These are phyloP conservation scores for Aurelia coerulea DNA, from an alignment of 30 jellyfish, hydroid and myxozoan species.

Conservation along the genomic window DNA sequence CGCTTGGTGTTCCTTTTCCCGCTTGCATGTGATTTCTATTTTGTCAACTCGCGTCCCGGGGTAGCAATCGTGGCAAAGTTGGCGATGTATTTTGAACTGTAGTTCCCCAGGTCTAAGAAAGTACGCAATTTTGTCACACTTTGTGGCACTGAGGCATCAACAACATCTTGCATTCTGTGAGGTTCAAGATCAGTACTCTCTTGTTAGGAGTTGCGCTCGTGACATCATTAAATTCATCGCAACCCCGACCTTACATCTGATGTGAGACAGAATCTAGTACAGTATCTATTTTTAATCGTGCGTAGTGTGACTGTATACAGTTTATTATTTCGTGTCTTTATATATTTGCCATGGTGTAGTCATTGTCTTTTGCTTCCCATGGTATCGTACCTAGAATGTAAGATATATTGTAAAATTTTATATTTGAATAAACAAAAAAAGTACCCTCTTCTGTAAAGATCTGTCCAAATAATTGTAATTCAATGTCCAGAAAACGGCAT, in stretches of 20 bases:
- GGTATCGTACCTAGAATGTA: too few species aligned
- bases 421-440: too few species aligned
- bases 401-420: too few species aligned
- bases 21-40: constrained; percentile 1
- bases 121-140: constrained; percentile 9
- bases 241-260: too few species aligned
- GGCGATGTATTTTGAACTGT: constrained; percentile 44
- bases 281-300: too few species aligned
- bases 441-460: constrained; percentile 29
- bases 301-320: too few species aligned
- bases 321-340: too few species aligned
- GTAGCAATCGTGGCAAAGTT: constrained; percentile 57
- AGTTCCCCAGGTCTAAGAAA: constrained; percentile 29
- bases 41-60: constrained; percentile 34
- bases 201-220: too few species aligned
- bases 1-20: constrained; percentile 34
- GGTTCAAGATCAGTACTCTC: constrained; percentile 19
- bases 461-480: constrained; percentile 28
- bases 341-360: too few species aligned
- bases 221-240: too few species aligned
- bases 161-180: constrained; percentile 1
- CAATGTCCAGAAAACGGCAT: constrained; percentile 22
- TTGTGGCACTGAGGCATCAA: constrained; percentile 10
- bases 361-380: too few species aligned
- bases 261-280: too few species aligned